Base-by-base conservation (phyloP, 1,140 invertebrate genomes). In the Scaptomyza montana region DNA sequence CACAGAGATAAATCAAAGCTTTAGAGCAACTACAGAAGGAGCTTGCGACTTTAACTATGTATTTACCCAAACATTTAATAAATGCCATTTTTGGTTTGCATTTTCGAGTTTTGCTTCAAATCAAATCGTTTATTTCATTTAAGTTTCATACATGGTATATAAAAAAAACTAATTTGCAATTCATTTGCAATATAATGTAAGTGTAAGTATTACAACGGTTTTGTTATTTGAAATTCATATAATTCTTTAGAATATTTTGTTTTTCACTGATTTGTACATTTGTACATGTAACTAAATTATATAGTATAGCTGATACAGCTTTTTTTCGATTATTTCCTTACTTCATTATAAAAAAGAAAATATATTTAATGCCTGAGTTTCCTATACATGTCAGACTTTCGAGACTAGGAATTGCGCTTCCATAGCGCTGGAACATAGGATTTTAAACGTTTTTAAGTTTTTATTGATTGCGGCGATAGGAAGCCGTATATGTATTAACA, bases 1-100 rank as follows among this genome's bases (percentile, higher is more conserved):
- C 70, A 51, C 49, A 43, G n/a, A 67, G 65, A 71, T 78, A 81
- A 81, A 82, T 82, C 55, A 82, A 55, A 56, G 8, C 43, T 39
- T 41, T 41, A 45, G 30, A 30, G 19, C 39, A 59, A 19, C 43
- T 49, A 16, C 25, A 55, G 10, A 30, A 65, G 36, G n/a, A 66
- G 45, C 43, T 10, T 1, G 21, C 21, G 21, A 25, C 21, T 2
- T 7, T 6, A 33, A 33, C 30, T 6, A 33, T 33, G 30, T 7
- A 53, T 9, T 13, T 45, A 12, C 63, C 46, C 16, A 55, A 4
- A 10, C 3, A 3, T 39, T 39, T 39, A 8, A 39, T 39, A 39
- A n/a, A 41, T 41, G 39, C 39, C 12, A n/a, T 36, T 36, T 36
- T 8, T 9, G 33, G 33, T 36, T 36, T 36, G 33, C 33, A 36